phyloP scores from a whole-genome alignment of 2,113 vertebrate species.

The Odocoileus virginianus region DNA sequence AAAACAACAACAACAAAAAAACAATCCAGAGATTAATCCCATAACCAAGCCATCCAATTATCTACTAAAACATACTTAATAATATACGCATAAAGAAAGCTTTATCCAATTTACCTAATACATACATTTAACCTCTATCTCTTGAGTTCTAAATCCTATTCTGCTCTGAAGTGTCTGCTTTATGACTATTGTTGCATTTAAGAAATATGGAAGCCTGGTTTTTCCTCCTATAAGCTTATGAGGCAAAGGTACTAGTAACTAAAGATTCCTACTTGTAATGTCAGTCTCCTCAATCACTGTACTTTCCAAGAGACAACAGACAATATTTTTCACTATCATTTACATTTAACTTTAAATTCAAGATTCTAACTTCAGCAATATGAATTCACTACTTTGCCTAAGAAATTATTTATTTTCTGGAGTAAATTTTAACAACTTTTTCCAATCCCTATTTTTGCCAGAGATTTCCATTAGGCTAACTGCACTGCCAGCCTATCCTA shows the following conservation, averaged over 20 bases:
- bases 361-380: background rate
- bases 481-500: background rate
- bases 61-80: background rate
- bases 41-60: constrained; percentile 3
- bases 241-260: constrained; percentile 10
- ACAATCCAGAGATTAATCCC: background rate
- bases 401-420: constrained; percentile 11
- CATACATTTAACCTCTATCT: background rate
- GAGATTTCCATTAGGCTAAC: background rate
- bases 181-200: background rate
- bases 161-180: background rate
- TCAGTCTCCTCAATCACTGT: background rate
- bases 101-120: background rate
- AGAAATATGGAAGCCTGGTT: background rate
- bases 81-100: background rate
- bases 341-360: constrained; percentile 23
- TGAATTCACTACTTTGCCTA: background rate
- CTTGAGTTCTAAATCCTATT: background rate
- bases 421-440: background rate
- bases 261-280: background rate
- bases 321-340: background rate
- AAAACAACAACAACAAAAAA: background rate
- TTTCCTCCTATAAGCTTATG: background rate
- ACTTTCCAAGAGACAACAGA: background rate
- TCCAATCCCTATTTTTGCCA: background rate